Conservation (phyloP, 2,113 vertebrate species). For the Vanacampus margaritifer region DNA sequence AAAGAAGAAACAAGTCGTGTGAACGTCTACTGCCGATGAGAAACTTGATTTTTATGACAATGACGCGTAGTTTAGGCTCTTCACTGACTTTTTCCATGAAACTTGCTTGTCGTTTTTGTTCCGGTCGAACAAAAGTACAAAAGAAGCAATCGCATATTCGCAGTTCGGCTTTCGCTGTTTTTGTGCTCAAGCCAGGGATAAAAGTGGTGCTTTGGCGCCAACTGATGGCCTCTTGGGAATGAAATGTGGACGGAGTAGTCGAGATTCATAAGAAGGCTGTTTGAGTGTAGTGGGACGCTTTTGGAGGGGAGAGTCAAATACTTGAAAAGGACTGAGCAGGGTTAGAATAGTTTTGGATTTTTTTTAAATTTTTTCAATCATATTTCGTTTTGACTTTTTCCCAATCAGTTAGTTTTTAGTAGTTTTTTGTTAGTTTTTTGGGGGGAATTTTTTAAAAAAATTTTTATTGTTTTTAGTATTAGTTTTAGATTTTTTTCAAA, state of each 20-base stretch:
- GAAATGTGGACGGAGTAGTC: background rate
- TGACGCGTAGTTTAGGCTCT: constrained; percentile 4
- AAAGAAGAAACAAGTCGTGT: constrained; percentile 8
- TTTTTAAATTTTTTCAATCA: too few species aligned
- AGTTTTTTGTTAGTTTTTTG: too few species aligned
- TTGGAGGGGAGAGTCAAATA: background rate
- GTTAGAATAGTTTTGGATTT: too few species aligned
- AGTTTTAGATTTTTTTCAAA: too few species aligned
- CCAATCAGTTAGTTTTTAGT: too few species aligned
- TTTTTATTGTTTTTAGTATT: too few species aligned
- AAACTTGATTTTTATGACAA: constrained; percentile 6
- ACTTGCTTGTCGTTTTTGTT: background rate
- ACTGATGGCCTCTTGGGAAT: background rate
- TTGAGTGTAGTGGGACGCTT: too few species aligned
- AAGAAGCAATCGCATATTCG: too few species aligned
- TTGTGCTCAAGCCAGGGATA: background rate
- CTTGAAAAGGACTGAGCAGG: too few species aligned
- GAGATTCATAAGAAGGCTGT: background rate
- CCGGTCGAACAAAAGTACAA: too few species aligned
- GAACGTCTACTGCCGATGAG: background rate
- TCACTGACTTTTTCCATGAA: background rate
- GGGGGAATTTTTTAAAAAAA: too few species aligned
- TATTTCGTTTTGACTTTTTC: too few species aligned
- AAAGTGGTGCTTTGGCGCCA: background rate
- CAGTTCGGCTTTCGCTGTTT: background rate